Evolutionary conservation across 92 coral and sea anemone genomes (phyloP).

Genomic region (Desmophyllum pertusum): DNA sequence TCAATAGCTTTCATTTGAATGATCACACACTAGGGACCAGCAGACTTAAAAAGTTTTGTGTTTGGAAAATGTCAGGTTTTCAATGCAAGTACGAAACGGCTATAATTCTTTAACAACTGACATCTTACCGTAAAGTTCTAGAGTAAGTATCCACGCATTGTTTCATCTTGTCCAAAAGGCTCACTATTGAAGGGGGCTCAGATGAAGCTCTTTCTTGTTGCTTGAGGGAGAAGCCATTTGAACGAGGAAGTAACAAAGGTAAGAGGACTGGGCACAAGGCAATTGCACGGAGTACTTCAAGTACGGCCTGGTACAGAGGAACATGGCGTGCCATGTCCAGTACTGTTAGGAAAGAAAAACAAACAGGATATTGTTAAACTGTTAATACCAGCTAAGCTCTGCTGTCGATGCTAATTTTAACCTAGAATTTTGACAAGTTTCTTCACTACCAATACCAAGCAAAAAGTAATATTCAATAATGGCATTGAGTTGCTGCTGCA

Average conservation of each 20-base stretch:
- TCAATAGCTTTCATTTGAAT: background rate
- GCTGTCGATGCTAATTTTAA: background rate
- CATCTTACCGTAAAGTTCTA: slow-evolving; percentile 81
- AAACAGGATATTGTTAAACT: background rate
- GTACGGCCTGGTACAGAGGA: slow-evolving; percentile 93
- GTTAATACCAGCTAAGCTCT: background rate
- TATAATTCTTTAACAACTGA: background rate
- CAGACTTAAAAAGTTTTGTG: too few species aligned
- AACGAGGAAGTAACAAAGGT: slow-evolving; percentile 77
- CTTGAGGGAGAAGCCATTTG: slow-evolving; percentile 33
- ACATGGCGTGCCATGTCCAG: slow-evolving; percentile 99
- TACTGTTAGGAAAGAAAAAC: slow-evolving; percentile 48
- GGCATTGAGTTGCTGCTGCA: too few species aligned
- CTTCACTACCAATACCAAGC: too few species aligned
- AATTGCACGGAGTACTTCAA: slow-evolving; percentile 90
- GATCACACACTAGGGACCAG: background rate
- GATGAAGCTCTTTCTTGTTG: slow-evolving; percentile 22
- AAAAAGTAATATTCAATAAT: too few species aligned
- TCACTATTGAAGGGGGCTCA: slow-evolving; percentile 77
- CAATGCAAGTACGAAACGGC: too few species aligned
- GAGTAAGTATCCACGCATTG: slow-evolving; percentile 98
- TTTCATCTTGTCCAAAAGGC: slow-evolving; percentile 94
- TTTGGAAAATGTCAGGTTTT: too few species aligned
- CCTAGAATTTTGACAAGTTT: background rate
- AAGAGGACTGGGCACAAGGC: slow-evolving; percentile 88